Percentiles rank a stretch among this genome's conserved stretches.
These are phyloP conservation scores for Pristionchus maxplancki DNA, from an alignment of 2,888 invertebrate genomes.

Conservation along the genomic window DNA sequence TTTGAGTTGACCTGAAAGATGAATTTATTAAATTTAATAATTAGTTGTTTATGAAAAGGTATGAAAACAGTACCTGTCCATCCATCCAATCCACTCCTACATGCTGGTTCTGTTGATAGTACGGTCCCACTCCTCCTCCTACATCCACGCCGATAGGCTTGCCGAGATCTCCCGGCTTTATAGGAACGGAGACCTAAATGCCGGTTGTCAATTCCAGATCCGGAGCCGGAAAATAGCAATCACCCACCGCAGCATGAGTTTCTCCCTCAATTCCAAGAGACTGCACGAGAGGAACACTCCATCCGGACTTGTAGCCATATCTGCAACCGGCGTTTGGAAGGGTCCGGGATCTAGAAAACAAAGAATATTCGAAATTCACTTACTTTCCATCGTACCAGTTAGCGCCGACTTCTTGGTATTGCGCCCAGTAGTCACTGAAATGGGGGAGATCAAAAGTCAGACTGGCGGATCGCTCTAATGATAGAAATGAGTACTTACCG, in stretches of 20 bases:
- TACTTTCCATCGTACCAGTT: slow-evolving; percentile 69
- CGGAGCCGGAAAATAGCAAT: background rate
- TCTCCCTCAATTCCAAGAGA: slow-evolving; percentile 72
- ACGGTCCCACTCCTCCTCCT: slow-evolving; percentile 72
- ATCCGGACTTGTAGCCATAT: slow-evolving; percentile 64
- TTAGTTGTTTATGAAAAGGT: background rate
- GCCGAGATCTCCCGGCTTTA: slow-evolving; percentile 67
- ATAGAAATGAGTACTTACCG: slow-evolving; percentile 53
- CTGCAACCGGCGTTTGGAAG: slow-evolving; percentile 24
- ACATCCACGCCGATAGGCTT: slow-evolving; percentile 70
- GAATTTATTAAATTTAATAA: background rate
- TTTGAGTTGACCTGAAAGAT: slow-evolving; percentile 60
- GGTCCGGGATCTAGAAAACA: background rate
- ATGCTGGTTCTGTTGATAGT: slow-evolving; percentile 74
- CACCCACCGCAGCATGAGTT: slow-evolving; percentile 62
- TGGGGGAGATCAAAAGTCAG: background rate
- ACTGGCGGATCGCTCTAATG: background rate
- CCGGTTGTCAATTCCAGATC: background rate
- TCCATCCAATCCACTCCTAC: slow-evolving; percentile 71
- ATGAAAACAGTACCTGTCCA: slow-evolving; percentile 61
- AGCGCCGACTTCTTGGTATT: slow-evolving; percentile 69
- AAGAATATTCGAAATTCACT: background rate
- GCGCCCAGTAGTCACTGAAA: slow-evolving; percentile 73
- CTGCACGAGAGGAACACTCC: slow-evolving; percentile 71
- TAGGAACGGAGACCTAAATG: slow-evolving; percentile 64